phyloP scores from a whole-genome alignment of 2,113 vertebrate genomes.

The Empidonax alnorum region DNA sequence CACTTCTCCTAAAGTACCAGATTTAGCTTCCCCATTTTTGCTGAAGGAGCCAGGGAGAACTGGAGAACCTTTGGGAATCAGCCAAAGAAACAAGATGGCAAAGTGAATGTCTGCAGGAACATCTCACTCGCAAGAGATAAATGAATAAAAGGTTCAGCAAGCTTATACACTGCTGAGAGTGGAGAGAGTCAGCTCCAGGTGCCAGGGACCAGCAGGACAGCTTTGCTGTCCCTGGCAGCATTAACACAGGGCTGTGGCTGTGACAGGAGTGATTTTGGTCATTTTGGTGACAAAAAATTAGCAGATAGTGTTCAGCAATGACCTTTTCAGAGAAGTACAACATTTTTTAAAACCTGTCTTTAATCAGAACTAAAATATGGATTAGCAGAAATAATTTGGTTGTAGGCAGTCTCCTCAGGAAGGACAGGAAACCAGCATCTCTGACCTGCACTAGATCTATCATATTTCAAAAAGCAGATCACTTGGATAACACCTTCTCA shows the following conservation, averaged over 20 bases:
- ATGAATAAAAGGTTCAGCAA: background rate
- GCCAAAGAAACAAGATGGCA: background rate
- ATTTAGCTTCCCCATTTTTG: background rate
- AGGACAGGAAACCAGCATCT: background rate
- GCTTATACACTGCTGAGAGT: rapidly evolving
- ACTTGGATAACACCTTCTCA: background rate
- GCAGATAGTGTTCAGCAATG: background rate
- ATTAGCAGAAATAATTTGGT: background rate
- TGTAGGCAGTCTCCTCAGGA: background rate
- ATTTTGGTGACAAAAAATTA: background rate
- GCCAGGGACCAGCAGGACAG: background rate
- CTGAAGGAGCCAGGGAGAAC: background rate
- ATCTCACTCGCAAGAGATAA: rapidly evolving
- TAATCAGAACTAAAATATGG: background rate
- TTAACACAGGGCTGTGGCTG: background rate
- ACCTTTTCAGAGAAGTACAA: background rate
- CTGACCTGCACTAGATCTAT: background rate
- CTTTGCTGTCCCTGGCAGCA: background rate
- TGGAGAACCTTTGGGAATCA: background rate
- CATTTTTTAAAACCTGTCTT: background rate
- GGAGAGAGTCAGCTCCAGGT: background rate
- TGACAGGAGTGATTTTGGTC: background rate
- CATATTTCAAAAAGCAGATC: background rate
- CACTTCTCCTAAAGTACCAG: background rate
- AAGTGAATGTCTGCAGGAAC: background rate